Conservation (phyloP, 2,113 vertebrate species). For the Rhinogobius similis region DNA sequence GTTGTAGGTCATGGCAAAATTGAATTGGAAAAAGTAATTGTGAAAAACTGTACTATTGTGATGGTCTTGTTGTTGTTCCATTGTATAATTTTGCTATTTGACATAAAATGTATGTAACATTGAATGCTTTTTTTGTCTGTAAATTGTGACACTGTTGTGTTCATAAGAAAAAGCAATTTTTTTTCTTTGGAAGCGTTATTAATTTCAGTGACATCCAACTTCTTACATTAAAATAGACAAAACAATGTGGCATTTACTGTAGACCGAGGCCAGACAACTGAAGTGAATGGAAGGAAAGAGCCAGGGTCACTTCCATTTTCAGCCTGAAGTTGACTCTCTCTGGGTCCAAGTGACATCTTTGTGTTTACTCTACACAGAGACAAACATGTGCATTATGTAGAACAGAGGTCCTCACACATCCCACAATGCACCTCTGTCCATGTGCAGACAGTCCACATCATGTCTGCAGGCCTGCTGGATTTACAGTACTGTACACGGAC, state of each 20-base stretch:
- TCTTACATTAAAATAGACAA: no score
- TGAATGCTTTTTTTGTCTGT: no score
- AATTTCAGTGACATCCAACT: no score
- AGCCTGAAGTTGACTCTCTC: neutral
- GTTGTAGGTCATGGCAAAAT: no score
- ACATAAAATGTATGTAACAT: no score
- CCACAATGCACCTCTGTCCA: constrained; percentile 55
- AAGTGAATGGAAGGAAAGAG: neutral
- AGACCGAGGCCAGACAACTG: neutral
- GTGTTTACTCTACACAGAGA: constrained; percentile 12
- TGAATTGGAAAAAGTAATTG: no score
- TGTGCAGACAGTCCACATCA: constrained; percentile 37
- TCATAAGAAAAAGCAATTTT: no score
- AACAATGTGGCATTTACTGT: neutral
- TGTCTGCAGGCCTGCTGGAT: constrained; percentile 38
- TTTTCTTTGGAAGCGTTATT: no score
- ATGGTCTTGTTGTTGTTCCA: no score
- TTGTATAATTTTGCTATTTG: no score
- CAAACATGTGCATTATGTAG: constrained; percentile 43
- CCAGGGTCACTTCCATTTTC: neutral
- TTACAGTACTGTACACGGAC: constrained; percentile 3
- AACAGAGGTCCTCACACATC: constrained; percentile 27
- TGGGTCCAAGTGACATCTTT: neutral
- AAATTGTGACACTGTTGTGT: no score
- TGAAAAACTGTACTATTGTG: no score